These are phyloP conservation scores for Marcusenius ussheri DNA, from an alignment of 2,113 vertebrate species.

Conservation along the genomic window DNA sequence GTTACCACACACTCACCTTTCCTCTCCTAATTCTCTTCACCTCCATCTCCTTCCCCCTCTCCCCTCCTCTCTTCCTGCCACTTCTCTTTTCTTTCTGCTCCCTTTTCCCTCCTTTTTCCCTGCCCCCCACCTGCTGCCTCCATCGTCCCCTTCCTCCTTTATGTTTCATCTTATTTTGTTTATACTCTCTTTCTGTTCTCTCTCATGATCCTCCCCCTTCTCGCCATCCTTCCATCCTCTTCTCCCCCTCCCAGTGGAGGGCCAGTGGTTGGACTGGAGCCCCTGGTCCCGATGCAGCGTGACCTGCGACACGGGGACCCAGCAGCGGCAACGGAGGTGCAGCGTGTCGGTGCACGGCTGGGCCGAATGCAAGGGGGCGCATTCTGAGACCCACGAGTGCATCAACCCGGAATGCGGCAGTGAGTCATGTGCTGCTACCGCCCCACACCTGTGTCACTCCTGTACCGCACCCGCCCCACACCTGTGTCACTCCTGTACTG, in stretches of 20 bases:
- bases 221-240: constrained; percentile 29
- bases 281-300: constrained; percentile 84
- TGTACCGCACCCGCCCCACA: background rate
- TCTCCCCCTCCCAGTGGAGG: constrained; percentile 71
- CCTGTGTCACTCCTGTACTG: background rate
- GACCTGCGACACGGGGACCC: constrained; percentile 79
- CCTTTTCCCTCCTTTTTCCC: background rate
- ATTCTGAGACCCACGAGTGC: constrained; percentile 82
- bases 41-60: background rate
- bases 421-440: constrained; percentile 45
- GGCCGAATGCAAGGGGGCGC: constrained; percentile 81
- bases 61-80: background rate
- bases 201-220: background rate
- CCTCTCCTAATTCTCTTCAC: background rate
- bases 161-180: background rate
- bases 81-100: background rate
- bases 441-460: background rate
- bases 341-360: constrained; percentile 80
- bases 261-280: constrained; percentile 95
- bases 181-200: background rate
- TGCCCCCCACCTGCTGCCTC: background rate
- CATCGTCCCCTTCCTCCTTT: background rate
- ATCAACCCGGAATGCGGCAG: constrained; percentile 75
- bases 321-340: constrained; percentile 85
- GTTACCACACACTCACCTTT: background rate